Conservation (phyloP, 2,113 vertebrate genomes). For the Corynorhinus townsendii region DNA sequence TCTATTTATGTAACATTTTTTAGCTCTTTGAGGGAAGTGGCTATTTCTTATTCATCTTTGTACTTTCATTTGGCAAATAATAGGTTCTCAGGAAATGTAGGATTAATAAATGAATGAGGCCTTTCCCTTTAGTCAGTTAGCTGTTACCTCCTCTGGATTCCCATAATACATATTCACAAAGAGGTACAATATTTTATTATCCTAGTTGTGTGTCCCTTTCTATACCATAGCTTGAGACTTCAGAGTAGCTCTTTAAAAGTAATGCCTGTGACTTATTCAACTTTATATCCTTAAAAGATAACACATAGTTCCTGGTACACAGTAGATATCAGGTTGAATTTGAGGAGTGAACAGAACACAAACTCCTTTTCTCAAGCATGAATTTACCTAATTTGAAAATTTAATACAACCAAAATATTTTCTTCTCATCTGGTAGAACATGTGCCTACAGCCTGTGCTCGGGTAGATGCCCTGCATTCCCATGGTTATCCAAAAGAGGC, state of each 20-base stretch:
- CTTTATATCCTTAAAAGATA: conserved; percentile 23
- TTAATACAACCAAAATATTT: conserved; percentile 41
- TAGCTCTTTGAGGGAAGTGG: conserved; percentile 16
- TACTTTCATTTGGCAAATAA: conserved; percentile 6
- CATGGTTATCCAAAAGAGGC: conserved; percentile 98
- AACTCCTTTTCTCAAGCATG: conserved; percentile 12
- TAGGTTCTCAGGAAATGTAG: conserved; percentile 27
- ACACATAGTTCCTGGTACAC: conserved; percentile 24
- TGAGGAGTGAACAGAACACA: conserved; percentile 31
- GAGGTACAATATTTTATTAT: conserved; percentile 19
- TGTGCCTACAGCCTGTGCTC: conserved; percentile 95
- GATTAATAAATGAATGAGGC: conserved; percentile 2
- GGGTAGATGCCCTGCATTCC: conserved; percentile 96
- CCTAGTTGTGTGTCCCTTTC: neutral
- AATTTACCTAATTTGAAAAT: conserved; percentile 45
- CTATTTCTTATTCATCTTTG: neutral
- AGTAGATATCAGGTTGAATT: conserved; percentile 5
- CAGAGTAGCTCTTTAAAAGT: conserved; percentile 2
- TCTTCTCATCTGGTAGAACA: conserved; percentile 86
- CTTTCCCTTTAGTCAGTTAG: conserved; percentile 14
- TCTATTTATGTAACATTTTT: neutral
- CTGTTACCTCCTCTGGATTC: neutral
- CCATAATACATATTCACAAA: conserved; percentile 3
- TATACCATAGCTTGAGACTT: neutral
- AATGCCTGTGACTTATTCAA: conserved; percentile 22